Percentiles rank a stretch among this genome's conserved stretches.
Evolutionary conservation across 2,113 vertebrate species (phyloP).

Genomic region (Ictalurus punctatus): DNA sequence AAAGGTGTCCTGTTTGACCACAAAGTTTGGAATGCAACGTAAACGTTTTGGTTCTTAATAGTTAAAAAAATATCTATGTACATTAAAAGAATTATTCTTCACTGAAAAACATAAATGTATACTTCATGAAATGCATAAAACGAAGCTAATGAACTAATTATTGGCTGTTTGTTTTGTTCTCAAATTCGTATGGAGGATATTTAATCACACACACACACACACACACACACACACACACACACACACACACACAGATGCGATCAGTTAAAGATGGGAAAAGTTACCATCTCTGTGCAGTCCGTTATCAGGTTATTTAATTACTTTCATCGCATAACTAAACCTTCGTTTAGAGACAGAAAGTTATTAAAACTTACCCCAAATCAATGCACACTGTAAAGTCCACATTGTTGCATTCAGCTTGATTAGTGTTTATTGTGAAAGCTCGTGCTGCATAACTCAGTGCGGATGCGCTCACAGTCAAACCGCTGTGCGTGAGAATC

Average conservation of each 20-base stretch:
- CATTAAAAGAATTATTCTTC: background rate
- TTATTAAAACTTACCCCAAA: conserved; percentile 65
- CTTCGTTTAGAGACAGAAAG: background rate
- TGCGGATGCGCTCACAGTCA: background rate
- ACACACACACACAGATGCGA: background rate
- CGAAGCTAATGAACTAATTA: background rate
- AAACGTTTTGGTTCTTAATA: background rate
- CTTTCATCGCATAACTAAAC: background rate
- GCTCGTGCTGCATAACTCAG: background rate
- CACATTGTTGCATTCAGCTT: conserved; percentile 55
- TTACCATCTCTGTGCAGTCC: background rate
- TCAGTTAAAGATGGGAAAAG: conserved; percentile 5
- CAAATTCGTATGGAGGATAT: background rate
- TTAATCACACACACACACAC: background rate
- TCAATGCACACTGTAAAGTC: conserved; percentile 51
- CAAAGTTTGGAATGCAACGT: background rate
- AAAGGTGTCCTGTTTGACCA: background rate
- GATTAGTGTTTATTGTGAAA: background rate
- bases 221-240: background rate
- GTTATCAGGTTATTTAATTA: background rate
- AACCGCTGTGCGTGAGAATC: conserved; percentile 23
- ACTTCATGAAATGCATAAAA: background rate
- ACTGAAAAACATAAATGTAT: background rate
- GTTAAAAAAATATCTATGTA: background rate
- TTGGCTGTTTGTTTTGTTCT: background rate